Conservation (phyloP, 2,888 invertebrate genomes). For the Ennomos quercinarius region DNA sequence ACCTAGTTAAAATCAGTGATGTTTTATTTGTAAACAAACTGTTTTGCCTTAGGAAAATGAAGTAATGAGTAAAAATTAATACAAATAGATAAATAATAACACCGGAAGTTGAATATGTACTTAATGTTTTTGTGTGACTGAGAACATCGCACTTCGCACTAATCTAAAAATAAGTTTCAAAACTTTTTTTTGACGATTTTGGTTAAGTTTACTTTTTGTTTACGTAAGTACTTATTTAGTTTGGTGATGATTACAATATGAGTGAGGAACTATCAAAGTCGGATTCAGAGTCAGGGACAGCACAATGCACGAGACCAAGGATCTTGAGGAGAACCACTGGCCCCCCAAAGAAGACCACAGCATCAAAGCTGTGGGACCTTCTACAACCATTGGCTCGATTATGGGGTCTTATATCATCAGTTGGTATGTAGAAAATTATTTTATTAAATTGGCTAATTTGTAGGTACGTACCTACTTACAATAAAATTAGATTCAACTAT, state of each 20-base stretch:
- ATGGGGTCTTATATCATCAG: slow-evolving; percentile 77
- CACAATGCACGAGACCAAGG: slow-evolving; percentile 52
- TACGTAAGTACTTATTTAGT: background rate
- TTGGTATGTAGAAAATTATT: slow-evolving; percentile 60
- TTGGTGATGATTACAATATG: slow-evolving; percentile 38
- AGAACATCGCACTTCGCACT: no score
- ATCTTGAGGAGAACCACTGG: slow-evolving; percentile 49
- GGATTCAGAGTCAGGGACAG: slow-evolving; percentile 51
- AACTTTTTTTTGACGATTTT: no score
- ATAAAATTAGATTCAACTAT: no score
- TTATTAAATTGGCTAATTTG: background rate
- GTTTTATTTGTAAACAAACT: slow-evolving; percentile 53
- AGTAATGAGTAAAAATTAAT: slow-evolving; percentile 24
- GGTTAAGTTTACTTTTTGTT: no score
- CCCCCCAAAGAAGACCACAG: slow-evolving; percentile 65
- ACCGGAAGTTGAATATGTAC: slow-evolving; percentile 5
- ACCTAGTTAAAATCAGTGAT: slow-evolving; percentile 42
- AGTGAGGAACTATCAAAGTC: slow-evolving; percentile 61
- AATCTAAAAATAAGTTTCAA: no score
- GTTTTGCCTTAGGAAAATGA: slow-evolving; percentile 21
- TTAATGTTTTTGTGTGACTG: no score
- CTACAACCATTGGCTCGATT: slow-evolving; percentile 76
- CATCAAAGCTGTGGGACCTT: slow-evolving; percentile 73
- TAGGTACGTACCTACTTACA: background rate
- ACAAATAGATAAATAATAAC: slow-evolving; percentile 9